These are phyloP conservation scores for Arion vulgaris DNA, from an alignment of 1,140 invertebrate species.

Conservation along the genomic window DNA sequence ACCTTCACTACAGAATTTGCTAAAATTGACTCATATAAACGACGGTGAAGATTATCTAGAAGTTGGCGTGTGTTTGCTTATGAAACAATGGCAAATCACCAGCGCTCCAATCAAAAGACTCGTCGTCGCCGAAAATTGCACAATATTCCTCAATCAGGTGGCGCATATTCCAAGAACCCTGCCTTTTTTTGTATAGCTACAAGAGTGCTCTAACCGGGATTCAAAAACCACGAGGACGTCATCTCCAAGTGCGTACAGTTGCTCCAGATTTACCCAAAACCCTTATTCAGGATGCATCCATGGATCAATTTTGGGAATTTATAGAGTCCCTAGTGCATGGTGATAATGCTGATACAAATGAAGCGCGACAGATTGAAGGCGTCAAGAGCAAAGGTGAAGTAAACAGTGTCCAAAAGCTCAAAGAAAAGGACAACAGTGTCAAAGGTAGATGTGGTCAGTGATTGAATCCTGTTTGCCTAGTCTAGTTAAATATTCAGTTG, in stretches of 20 bases:
- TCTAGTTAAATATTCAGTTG: too few species aligned
- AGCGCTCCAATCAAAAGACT: too few species aligned
- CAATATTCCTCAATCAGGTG: too few species aligned
- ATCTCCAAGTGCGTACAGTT: constrained; percentile 13
- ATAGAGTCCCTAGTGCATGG: neutral
- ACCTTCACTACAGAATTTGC: too few species aligned
- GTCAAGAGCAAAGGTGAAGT: neutral
- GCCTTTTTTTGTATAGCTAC: constrained; percentile 2
- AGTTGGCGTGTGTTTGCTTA: too few species aligned
- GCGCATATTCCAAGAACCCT: too few species aligned
- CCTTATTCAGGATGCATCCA: constrained; percentile 19
- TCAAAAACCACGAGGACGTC: neutral
- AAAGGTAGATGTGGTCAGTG: neutral
- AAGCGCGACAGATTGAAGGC: neutral
- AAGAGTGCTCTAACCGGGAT: constrained; percentile 8
- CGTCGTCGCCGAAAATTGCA: too few species aligned
- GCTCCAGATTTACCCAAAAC: constrained; percentile 11
- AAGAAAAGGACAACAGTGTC: neutral
- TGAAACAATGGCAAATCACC: too few species aligned
- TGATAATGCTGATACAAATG: neutral
- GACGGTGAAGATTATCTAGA: too few species aligned
- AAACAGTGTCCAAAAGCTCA: neutral
- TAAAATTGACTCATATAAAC: too few species aligned
- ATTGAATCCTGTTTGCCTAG: too few species aligned
- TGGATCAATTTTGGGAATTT: constrained; percentile 20